phyloP scores from a whole-genome alignment of 2,113 vertebrate genomes.

The Limanda limanda region DNA sequence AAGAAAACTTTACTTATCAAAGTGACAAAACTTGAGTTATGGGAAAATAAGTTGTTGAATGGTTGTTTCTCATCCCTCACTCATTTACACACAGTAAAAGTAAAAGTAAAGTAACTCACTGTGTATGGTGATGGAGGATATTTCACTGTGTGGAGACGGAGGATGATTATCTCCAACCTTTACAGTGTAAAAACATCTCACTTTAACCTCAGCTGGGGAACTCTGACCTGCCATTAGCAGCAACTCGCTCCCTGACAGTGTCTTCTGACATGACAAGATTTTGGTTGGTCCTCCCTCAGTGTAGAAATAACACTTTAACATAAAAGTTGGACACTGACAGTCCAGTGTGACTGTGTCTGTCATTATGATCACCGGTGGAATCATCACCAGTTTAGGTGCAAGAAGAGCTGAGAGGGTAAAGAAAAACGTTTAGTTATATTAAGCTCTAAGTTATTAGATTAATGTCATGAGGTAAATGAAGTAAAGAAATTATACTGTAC shows the following conservation, averaged over 20 bases:
- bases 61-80: not conserved
- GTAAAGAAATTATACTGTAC: too few relatives aligned
- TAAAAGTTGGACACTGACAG: constrained; percentile 12
- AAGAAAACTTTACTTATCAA: too few relatives aligned
- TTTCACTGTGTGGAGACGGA: constrained; percentile 20
- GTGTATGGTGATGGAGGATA: constrained; percentile 12
- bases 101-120: constrained; percentile 14
- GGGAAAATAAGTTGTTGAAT: not conserved
- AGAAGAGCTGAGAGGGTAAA: not conserved
- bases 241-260: constrained; percentile 38
- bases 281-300: accelerated
- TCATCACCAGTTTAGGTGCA: constrained; percentile 29
- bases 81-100: not conserved
- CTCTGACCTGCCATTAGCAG: not conserved
- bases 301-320: constrained; percentile 22
- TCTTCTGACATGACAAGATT: not conserved
- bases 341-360: constrained; percentile 31
- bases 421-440: accelerated
- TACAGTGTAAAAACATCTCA: constrained; percentile 36
- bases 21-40: too few relatives aligned
- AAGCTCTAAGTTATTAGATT: not conserved
- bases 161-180: accelerated
- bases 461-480: too few relatives aligned
- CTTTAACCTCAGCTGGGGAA: constrained; percentile 17
- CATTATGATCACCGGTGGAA: not conserved